phyloP scores from a whole-genome alignment of 2,797 vertebrate genomes.

The Centroberyx gerrardi region DNA sequence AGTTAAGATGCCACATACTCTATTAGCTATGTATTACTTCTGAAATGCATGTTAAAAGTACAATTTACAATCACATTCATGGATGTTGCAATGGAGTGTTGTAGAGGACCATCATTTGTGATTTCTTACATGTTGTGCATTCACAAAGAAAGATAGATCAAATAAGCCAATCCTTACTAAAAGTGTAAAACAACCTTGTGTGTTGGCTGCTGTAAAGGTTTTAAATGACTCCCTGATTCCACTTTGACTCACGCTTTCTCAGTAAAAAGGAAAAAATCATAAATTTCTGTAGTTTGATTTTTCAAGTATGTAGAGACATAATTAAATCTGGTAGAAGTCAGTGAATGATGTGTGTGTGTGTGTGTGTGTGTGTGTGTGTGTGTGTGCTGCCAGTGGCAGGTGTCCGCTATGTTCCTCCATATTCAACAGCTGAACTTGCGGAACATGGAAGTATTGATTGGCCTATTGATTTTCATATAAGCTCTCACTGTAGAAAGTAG shows the following conservation, averaged over 20 bases:
- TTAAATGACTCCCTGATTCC: not conserved
- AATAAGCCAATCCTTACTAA: too few relatives aligned
- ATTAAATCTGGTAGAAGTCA: constrained; percentile 38
- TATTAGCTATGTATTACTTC: not conserved
- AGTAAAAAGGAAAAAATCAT: not conserved
- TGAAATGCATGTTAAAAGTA: not conserved
- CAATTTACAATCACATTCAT: not conserved
- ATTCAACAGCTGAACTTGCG: constrained; percentile 66
- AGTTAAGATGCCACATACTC: not conserved
- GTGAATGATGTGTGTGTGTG: not conserved
- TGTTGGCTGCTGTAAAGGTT: too few relatives aligned
- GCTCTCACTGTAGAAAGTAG: constrained; percentile 78
- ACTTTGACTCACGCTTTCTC: not conserved
- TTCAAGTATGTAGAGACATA: constrained; percentile 8
- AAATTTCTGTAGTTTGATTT: not conserved
- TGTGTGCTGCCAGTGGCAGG: constrained; percentile 49
- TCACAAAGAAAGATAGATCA: too few relatives aligned
- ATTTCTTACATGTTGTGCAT: too few relatives aligned
- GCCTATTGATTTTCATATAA: constrained; percentile 85
- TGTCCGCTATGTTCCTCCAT: constrained; percentile 49
- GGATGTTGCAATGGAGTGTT: not conserved
- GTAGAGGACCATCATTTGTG: too few relatives aligned
- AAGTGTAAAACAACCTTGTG: too few relatives aligned
- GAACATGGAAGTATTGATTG: constrained; percentile 79
- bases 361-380: not conserved